Percentiles rank a stretch among this genome's conserved stretches.
phyloP scores from a whole-genome alignment of 2,113 vertebrate genomes.

The Trachemys scripta region DNA sequence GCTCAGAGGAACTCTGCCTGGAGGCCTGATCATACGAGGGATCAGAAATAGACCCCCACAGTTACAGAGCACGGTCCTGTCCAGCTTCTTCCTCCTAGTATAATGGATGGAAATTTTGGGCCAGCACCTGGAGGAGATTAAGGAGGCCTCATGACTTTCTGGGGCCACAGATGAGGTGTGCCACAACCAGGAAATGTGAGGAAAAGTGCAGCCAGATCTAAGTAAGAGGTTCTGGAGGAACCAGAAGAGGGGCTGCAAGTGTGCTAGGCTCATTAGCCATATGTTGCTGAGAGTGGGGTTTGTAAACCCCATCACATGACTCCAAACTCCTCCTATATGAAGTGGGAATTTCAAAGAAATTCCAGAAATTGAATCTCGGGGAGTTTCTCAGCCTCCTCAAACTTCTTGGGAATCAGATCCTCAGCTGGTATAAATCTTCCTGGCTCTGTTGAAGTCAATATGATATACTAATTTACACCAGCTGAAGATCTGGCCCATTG shows the following conservation, averaged over 20 bases:
- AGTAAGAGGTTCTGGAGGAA: no score
- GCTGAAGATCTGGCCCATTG: conserved; percentile 34
- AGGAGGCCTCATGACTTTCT: no score
- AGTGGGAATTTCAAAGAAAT: conserved; percentile 56
- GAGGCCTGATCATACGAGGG: not conserved
- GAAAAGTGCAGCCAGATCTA: no score
- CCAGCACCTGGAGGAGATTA: not conserved
- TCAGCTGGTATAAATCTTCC: not conserved
- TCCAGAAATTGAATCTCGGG: conserved; percentile 62
- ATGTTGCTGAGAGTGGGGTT: not conserved
- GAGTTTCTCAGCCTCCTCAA: conserved; percentile 66
- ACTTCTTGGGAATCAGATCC: conserved; percentile 68
- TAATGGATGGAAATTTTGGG: not conserved
- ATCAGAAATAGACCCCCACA: not conserved
- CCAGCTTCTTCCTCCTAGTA: not conserved
- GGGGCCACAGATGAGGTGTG: not conserved
- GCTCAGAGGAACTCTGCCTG: no score
- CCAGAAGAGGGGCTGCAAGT: not conserved
- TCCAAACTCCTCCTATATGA: conserved; percentile 70
- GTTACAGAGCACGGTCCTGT: not conserved
- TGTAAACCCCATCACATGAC: not conserved
- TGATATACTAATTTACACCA: conserved; percentile 71
- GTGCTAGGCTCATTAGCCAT: not conserved
- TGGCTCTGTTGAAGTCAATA: conserved; percentile 65
- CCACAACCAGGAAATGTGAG: not conserved